Evolutionary conservation across 2,888 invertebrate genomes (phyloP).

Genomic region (Drosophila stalkeri): DNA sequence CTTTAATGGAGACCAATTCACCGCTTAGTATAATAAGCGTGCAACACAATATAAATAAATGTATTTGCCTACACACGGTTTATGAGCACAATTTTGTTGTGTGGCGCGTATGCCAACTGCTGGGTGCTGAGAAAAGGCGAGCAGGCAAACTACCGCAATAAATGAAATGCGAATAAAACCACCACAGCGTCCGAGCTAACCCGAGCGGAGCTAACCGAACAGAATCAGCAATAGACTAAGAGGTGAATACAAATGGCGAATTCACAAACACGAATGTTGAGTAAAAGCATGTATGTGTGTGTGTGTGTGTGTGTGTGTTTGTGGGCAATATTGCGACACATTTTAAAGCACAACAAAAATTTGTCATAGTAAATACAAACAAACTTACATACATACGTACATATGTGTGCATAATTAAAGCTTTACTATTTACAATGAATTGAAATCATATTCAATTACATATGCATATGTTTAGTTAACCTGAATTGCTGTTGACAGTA

Average conservation of each 20-base stretch:
- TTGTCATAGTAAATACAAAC: slow-evolving; percentile 10
- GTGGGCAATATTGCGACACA: slow-evolving; percentile 32
- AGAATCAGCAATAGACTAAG: slow-evolving; percentile 26
- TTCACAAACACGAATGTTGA: not conserved
- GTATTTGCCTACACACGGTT: slow-evolving; percentile 74
- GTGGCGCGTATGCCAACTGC: slow-evolving; percentile 78
- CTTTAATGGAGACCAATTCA: slow-evolving; percentile 35
- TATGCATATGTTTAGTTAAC: slow-evolving; percentile 7
- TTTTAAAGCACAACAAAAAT: slow-evolving; percentile 10
- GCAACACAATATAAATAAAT: slow-evolving; percentile 10
- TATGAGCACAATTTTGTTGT: slow-evolving; percentile 82
- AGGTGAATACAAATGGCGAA: slow-evolving; percentile 27
- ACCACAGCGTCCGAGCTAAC: slow-evolving; percentile 10
- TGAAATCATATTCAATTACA: not conserved
- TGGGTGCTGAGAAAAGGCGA: slow-evolving; percentile 77
- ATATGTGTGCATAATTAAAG: not conserved
- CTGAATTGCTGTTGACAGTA: slow-evolving; percentile 3
- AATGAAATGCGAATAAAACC: slow-evolving; percentile 34
- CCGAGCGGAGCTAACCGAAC: not conserved
- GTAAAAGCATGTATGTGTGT: not conserved
- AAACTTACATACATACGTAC: too few relatives aligned
- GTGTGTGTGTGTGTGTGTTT: not conserved
- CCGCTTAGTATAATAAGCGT: not conserved
- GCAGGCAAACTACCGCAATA: slow-evolving; percentile 49
- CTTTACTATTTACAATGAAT: slow-evolving; percentile 3